A percentile compares a stretch with the other conserved stretches of the same genome.
These are phyloP conservation scores for Eledona agricola DNA, from an alignment of 2,888 invertebrate species.

Conservation along the genomic window DNA sequence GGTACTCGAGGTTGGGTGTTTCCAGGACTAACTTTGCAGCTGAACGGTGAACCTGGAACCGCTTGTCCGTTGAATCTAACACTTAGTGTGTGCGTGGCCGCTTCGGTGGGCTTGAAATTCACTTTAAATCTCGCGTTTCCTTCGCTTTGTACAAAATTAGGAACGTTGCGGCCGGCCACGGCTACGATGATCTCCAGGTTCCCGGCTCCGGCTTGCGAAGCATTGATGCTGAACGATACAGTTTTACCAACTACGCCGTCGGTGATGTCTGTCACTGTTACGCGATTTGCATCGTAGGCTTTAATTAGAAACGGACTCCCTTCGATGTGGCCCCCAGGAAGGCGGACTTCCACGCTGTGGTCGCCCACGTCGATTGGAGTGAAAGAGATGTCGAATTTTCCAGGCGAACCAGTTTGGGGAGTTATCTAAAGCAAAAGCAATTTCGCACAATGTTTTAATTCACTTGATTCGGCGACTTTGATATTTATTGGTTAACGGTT, in stretches of 20 bases:
- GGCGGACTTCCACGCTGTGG: constrained; percentile 84
- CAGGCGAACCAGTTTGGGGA: constrained; percentile 62
- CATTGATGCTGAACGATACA: constrained; percentile 92
- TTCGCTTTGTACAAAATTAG: constrained; percentile 97
- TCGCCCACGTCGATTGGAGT: constrained; percentile 92
- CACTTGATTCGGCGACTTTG: too few relatives aligned
- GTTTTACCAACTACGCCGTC: constrained; percentile 91
- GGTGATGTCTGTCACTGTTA: constrained; percentile 93
- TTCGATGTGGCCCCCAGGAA: constrained; percentile 82
- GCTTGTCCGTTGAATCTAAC: constrained; percentile 82
- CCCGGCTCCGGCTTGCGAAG: constrained; percentile 86
- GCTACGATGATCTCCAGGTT: constrained; percentile 98
- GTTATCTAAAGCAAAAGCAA: constrained; percentile 50
- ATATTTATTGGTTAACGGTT: too few relatives aligned
- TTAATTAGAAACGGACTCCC: constrained; percentile 96
- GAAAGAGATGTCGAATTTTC: constrained; percentile 67
- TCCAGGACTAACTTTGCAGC: constrained; percentile 78
- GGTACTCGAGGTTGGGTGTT: constrained; percentile 70
- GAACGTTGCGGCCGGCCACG: constrained; percentile 95
- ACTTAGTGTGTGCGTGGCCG: constrained; percentile 89
- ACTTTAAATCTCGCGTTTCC: constrained; percentile 94
- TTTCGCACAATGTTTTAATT: too few relatives aligned
- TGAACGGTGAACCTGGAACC: constrained; percentile 92
- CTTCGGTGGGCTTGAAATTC: constrained; percentile 96
- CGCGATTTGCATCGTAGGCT: constrained; percentile 94